A percentile compares a stretch with the other conserved stretches of the same genome.
Conservation (phyloP, 1,140 invertebrate species). For the Rhizoglyphus robini region DNA sequence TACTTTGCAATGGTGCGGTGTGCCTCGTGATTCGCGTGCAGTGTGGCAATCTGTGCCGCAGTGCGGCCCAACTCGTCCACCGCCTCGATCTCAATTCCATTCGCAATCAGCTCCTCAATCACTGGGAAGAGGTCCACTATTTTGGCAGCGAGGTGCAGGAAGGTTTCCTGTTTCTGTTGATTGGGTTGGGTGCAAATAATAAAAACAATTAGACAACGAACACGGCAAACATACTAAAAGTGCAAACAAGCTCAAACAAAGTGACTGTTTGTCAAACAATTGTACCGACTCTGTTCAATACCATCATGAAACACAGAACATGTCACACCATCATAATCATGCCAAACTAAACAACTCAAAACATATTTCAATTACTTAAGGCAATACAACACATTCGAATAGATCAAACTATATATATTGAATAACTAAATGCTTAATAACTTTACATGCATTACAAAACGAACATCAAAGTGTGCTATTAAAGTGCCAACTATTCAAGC, state of each 20-base stretch:
- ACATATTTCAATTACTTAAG: too few species aligned
- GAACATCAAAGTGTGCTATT: too few species aligned
- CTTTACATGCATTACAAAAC: too few species aligned
- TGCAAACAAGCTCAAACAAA: background rate
- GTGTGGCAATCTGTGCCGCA: constrained; percentile 14
- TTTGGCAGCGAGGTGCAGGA: constrained; percentile 18
- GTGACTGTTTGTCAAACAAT: background rate
- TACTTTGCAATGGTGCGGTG: background rate
- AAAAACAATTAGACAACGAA: background rate
- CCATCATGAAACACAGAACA: too few species aligned
- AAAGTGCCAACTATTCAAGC: too few species aligned
- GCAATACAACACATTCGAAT: too few species aligned
- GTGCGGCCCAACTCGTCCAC: constrained; percentile 3
- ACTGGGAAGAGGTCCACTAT: background rate
- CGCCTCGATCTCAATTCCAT: constrained; percentile 12
- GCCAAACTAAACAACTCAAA: too few species aligned
- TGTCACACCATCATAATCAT: too few species aligned
- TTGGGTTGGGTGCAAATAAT: background rate
- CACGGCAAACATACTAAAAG: background rate
- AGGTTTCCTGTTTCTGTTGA: constrained; percentile 19
- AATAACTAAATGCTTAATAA: too few species aligned
- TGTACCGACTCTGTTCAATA: too few species aligned
- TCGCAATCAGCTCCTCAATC: constrained; percentile 14
- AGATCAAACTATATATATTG: too few species aligned
- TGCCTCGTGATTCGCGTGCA: background rate